Evolutionary conservation across 2,888 invertebrate genomes (phyloP).

Genomic region (Standfussiana lucernea): DNA sequence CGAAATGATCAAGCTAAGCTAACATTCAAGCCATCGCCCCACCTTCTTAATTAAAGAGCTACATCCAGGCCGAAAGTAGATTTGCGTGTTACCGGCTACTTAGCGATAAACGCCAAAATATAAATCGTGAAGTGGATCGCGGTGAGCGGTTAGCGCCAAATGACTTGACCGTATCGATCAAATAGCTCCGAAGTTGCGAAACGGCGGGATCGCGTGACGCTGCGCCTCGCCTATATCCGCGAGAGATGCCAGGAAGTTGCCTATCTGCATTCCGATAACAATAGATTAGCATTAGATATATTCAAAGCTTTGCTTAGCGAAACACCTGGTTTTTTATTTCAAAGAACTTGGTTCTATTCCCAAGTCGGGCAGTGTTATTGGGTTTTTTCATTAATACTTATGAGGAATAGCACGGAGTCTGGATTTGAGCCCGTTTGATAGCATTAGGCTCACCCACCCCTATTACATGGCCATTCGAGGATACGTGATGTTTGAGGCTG

Average conservation of each 20-base stretch:
- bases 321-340: neutral
- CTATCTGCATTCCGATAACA: slow-evolving; percentile 37
- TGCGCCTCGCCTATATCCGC: slow-evolving; percentile 51
- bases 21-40: neutral
- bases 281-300: neutral
- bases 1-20: neutral
- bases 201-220: slow-evolving; percentile 78
- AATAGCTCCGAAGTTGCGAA: slow-evolving; percentile 65
- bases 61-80: slow-evolving; percentile 46
- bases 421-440: neutral
- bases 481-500: neutral
- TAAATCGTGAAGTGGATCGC: slow-evolving; percentile 67
- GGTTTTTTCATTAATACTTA: neutral
- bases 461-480: too few relatives aligned
- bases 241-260: slow-evolving; percentile 33
- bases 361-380: neutral
- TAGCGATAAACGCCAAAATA: slow-evolving; percentile 68
- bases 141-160: slow-evolving; percentile 67
- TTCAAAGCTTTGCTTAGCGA: neutral
- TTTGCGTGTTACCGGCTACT: slow-evolving; percentile 62
- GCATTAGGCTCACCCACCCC: neutral
- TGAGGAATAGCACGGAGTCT: neutral
- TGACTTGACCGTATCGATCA: slow-evolving; percentile 73
- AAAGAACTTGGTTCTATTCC: neutral
- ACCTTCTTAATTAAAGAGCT: slow-evolving; percentile 33